Conservation (phyloP, 2,113 vertebrate genomes). For the Charadrius vociferus region DNA sequence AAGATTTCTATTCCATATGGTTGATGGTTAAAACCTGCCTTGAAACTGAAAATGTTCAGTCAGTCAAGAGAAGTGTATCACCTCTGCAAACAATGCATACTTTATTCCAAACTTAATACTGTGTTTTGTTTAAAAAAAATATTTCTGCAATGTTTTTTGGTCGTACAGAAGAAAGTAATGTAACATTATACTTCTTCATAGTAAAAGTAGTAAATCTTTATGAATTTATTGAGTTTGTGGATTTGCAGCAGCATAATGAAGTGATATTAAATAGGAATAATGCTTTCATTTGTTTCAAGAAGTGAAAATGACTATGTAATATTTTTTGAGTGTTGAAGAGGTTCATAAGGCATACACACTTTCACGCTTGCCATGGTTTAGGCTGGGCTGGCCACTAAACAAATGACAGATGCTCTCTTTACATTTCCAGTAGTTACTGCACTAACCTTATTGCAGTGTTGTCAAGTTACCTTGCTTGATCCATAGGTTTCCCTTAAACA, state of each 20-base stretch:
- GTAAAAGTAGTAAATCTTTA: neutral
- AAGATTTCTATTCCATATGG: accelerated
- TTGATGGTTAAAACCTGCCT: neutral
- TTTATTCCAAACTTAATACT: neutral
- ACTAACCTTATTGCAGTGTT: neutral
- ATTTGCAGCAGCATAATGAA: neutral
- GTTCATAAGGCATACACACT: neutral
- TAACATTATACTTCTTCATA: neutral
- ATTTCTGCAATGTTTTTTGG: neutral
- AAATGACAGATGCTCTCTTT: neutral
- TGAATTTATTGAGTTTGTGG: neutral
- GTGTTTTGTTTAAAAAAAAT: neutral
- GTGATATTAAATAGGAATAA: neutral
- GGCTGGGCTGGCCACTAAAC: neutral
- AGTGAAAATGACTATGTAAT: neutral
- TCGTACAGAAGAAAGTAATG: neutral
- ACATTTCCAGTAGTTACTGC: neutral
- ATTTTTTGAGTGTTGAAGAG: neutral
- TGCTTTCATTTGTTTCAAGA: neutral
- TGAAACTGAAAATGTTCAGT: neutral
- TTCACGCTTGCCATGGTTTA: neutral
- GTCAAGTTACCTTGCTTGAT: neutral
- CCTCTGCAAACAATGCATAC: neutral
- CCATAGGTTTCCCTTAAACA: neutral
- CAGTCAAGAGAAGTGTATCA: neutral